A percentile compares a stretch with the other conserved stretches of the same genome.
Conservation (phyloP, 2,888 invertebrate species). For the Drosophila mimica region DNA sequence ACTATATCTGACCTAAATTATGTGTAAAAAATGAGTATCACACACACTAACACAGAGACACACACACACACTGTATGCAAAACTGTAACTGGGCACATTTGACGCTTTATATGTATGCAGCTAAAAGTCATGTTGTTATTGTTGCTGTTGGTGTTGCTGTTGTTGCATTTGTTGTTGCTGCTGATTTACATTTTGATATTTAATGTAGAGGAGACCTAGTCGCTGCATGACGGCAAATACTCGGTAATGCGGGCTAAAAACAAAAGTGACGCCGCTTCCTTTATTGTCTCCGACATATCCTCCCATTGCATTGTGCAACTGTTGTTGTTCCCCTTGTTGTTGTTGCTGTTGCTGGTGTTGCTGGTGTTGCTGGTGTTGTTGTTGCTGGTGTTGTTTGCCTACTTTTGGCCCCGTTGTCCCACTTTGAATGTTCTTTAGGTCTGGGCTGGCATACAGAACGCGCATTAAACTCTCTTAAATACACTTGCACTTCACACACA, state of each 20-base stretch:
- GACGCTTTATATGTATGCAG: constrained; percentile 27
- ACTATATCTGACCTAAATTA: constrained; percentile 44
- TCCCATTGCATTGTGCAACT: constrained; percentile 50
- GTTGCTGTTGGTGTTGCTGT: constrained; percentile 13
- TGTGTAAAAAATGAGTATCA: constrained; percentile 5
- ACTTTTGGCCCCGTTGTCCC: constrained; percentile 71
- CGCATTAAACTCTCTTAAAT: constrained; percentile 71
- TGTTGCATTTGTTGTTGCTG: constrained; percentile 21
- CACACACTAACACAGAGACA: not conserved
- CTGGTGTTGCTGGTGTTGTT: constrained; percentile 24
- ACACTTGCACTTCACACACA: constrained; percentile 31
- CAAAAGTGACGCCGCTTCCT: constrained; percentile 76
- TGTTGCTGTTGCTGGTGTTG: constrained; percentile 29
- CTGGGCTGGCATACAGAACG: constrained; percentile 48
- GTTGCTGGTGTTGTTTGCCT: constrained; percentile 34
- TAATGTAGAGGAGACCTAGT: constrained; percentile 44
- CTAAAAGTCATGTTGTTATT: constrained; percentile 8
- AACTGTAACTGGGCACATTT: constrained; percentile 43
- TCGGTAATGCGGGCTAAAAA: constrained; percentile 75
- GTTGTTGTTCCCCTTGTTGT: constrained; percentile 20
- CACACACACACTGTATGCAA: constrained; percentile 7
- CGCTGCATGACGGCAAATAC: constrained; percentile 69
- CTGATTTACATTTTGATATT: constrained; percentile 50
- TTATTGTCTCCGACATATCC: constrained; percentile 78
- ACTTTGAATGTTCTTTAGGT: constrained; percentile 77